A percentile compares a stretch with the other conserved stretches of the same genome.
Conservation (phyloP, 2,888 invertebrate genomes). For the Disparrhopalites patrizii region DNA sequence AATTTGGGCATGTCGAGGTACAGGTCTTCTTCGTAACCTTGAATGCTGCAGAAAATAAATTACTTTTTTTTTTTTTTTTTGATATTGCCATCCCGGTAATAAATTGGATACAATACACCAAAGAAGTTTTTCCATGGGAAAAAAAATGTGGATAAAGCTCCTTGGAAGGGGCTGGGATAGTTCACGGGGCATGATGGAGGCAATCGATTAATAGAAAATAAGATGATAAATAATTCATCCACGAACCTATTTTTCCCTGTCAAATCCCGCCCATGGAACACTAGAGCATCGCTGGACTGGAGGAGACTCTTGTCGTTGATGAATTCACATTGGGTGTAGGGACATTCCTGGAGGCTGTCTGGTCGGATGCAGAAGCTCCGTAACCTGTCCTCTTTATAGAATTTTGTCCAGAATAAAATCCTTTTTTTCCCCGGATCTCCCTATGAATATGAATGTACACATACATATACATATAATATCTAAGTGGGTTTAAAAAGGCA, state of each 20-base stretch:
- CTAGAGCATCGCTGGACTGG: slow-evolving; percentile 39
- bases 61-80: too few species aligned
- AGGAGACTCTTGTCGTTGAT: slow-evolving; percentile 36
- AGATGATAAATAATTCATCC: too few species aligned
- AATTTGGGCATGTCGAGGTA: slow-evolving; percentile 32
- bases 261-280: slow-evolving; percentile 35
- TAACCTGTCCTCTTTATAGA: slow-evolving; percentile 11
- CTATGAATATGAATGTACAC: too few species aligned
- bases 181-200: neutral
- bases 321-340: slow-evolving; percentile 39
- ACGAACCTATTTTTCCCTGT: too few species aligned
- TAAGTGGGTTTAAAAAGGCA: too few species aligned
- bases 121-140: neutral
- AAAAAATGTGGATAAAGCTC: neutral
- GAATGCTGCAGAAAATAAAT: slow-evolving; percentile 1
- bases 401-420: slow-evolving; percentile 24
- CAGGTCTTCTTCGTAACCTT: slow-evolving; percentile 3
- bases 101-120: too few species aligned
- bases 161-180: neutral
- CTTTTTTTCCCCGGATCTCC: slow-evolving; percentile 6
- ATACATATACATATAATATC: too few species aligned
- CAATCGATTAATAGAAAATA: too few species aligned
- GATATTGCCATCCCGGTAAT: too few species aligned
- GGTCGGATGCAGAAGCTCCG: slow-evolving; percentile 10
- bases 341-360: slow-evolving; percentile 34